phyloP scores from a whole-genome alignment of 1,140 invertebrate genomes.

The Hyles vespertilio region DNA sequence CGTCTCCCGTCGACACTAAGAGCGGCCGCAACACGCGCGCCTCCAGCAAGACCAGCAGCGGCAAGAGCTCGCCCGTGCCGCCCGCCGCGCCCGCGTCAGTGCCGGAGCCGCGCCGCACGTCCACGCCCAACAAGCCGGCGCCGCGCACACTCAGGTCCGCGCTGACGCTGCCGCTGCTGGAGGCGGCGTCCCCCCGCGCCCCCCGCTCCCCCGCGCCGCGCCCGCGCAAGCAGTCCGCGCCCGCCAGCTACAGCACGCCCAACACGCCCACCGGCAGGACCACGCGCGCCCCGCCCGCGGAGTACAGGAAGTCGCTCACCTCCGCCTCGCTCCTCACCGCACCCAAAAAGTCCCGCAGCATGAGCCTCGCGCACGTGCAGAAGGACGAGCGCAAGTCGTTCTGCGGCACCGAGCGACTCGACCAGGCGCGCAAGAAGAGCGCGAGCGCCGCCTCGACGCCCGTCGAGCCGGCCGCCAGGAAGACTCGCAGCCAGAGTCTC shows the following conservation, averaged over 20 bases:
- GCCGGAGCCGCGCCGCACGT: constrained; percentile 30
- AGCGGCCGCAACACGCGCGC: constrained; percentile 22
- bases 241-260: constrained; percentile 56
- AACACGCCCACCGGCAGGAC: constrained; percentile 46
- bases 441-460: constrained; percentile 30
- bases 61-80: constrained; percentile 33
- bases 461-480: constrained; percentile 25
- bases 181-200: constrained; percentile 6
- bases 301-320: constrained; percentile 59
- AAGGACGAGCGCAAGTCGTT: constrained; percentile 40
- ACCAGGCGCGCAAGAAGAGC: constrained; percentile 34
- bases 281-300: constrained; percentile 48
- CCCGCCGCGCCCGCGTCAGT: constrained; percentile 11
- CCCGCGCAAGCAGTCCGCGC: constrained; percentile 56
- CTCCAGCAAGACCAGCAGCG: constrained; percentile 31
- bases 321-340: constrained; percentile 31
- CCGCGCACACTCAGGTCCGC: constrained; percentile 52
- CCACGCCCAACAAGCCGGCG: constrained; percentile 46
- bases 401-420: constrained; percentile 44
- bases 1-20: constrained; percentile 32
- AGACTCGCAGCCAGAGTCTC: constrained; percentile 56
- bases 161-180: constrained; percentile 20
- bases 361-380: constrained; percentile 49
- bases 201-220: constrained; percentile 26
- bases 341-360: constrained; percentile 59